These are phyloP conservation scores for Macroteleia sp. DNA, from an alignment of 2,888 invertebrate species.

Conservation along the genomic window DNA sequence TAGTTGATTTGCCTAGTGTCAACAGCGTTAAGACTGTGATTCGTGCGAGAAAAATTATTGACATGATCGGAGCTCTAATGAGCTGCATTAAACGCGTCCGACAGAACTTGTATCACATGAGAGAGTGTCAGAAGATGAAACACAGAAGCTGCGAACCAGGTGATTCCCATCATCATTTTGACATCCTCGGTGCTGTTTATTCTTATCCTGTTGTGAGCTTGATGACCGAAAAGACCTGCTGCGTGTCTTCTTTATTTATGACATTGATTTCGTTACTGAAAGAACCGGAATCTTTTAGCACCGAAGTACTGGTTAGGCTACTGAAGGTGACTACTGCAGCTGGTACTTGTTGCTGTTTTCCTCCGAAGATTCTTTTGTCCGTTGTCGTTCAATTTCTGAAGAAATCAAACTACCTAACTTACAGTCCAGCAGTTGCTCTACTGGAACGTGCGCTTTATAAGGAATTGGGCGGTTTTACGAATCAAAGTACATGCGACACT, in stretches of 20 bases:
- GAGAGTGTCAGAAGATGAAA: conserved; percentile 85
- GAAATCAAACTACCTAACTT: conserved; percentile 71
- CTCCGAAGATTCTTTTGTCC: conserved; percentile 85
- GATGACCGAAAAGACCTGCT: conserved; percentile 81
- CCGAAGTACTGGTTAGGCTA: conserved; percentile 84
- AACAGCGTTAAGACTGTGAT: conserved; percentile 82
- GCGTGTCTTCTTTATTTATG: conserved; percentile 86
- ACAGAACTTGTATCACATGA: conserved; percentile 86
- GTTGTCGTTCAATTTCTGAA: conserved; percentile 85
- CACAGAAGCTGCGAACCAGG: conserved; percentile 85
- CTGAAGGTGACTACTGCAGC: conserved; percentile 86
- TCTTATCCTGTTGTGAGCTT: conserved; percentile 53
- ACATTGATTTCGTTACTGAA: conserved; percentile 85
- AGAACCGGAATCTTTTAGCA: conserved; percentile 83
- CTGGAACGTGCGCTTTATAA: conserved; percentile 87
- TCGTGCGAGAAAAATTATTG: conserved; percentile 85
- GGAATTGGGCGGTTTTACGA: conserved; percentile 85
- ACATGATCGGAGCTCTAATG: conserved; percentile 86
- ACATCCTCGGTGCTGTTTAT: conserved; percentile 85
- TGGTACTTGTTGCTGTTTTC: conserved; percentile 88
- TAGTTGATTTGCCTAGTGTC: conserved; percentile 85
- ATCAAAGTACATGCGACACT: conserved; percentile 80
- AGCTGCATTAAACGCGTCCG: conserved; percentile 86
- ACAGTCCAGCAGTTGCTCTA: conserved; percentile 84
- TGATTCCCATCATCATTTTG: conserved; percentile 86